Base-by-base conservation (phyloP, 1,140 invertebrate species). In the Drosophila varians region DNA sequence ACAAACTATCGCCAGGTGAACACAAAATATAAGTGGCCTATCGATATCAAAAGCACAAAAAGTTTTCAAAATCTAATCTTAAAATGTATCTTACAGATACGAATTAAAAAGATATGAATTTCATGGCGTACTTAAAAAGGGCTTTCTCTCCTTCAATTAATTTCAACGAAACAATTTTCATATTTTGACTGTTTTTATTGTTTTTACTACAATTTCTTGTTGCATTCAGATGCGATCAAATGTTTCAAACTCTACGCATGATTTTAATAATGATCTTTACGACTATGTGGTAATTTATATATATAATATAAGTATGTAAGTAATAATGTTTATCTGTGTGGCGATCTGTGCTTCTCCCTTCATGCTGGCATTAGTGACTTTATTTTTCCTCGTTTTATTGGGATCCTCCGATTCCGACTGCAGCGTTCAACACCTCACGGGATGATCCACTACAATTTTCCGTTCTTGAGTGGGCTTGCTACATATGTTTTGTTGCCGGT, bases 141-240 rank as follows among this genome's bases (percentile, higher is more conserved):
- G n/a, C n/a, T n/a, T n/a, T n/a, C n/a, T 21, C 21, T 4, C 21
- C 2, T 21, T 21, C 2, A 2, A 21, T 4, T 21, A 2, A 21
- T 21, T 21, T 21, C 4, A 21, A 31, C 6, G 7, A 31, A 7
- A 31, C 1, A n/a, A 9, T 21, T 21, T 9, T 14, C 16, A 14
- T 25, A 23, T 26, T 38, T 40, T 49, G n/a, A 14, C 14, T 40
- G 26, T 23, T 42, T 42, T 36, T 42, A 42, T 57, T 61, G 46
- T 75, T 83, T n/a, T 71, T 70, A 75, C 75, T 86, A 84, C 73
- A 86, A 79, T 70, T 80, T 84, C 75, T 70, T 80, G 76, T 86
- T 84, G 80, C 80, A 86, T 86, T 86, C 68, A 77, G 73, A 86
- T 86, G 80, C 80, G 77, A 58, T 80, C 84, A 77, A 84, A 86